These are phyloP conservation scores for Sebastes diaconus DNA, from an alignment of 2,797 vertebrate genomes.

Conservation along the genomic window DNA sequence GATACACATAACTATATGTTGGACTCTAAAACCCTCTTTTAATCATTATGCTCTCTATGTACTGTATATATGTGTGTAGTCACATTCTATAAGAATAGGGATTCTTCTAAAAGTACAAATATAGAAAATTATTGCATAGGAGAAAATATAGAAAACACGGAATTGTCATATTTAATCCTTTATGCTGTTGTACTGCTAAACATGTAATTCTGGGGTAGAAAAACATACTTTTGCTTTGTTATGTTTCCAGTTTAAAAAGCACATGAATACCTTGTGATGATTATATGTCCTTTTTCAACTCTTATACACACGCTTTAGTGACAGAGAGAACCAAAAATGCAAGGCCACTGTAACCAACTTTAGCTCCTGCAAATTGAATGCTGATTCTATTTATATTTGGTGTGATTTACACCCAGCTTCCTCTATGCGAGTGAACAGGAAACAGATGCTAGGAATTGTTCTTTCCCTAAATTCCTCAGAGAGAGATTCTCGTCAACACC, in stretches of 20 bases:
- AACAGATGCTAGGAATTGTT: constrained; percentile 98
- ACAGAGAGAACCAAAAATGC: constrained; percentile 36
- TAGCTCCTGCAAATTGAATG: constrained; percentile 78
- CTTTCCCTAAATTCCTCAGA: constrained; percentile 90
- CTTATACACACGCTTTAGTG: constrained; percentile 4
- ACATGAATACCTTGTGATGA: not conserved
- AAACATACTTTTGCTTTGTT: not conserved
- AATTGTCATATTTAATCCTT: not conserved
- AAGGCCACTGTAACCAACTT: constrained; percentile 66
- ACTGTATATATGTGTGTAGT: not conserved
- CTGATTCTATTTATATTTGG: constrained; percentile 92
- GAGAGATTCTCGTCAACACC: constrained; percentile 86
- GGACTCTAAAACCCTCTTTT: not conserved
- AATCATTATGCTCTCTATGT: not conserved
- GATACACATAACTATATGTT: not conserved
- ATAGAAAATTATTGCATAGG: not conserved
- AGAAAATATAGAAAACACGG: not conserved
- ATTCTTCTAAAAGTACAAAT: not conserved
- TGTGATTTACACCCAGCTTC: constrained; percentile 92
- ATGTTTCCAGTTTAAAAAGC: constrained; percentile 2
- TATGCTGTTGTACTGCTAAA: not conserved
- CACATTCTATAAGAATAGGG: not conserved
- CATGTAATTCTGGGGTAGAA: not conserved
- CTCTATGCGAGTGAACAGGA: constrained; percentile 93
- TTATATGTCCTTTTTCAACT: constrained; percentile 9